Evolutionary conservation across 2,113 vertebrate genomes (phyloP), one percentile per base, ranked within the genome.

Genomic region (Esox niger): DNA sequence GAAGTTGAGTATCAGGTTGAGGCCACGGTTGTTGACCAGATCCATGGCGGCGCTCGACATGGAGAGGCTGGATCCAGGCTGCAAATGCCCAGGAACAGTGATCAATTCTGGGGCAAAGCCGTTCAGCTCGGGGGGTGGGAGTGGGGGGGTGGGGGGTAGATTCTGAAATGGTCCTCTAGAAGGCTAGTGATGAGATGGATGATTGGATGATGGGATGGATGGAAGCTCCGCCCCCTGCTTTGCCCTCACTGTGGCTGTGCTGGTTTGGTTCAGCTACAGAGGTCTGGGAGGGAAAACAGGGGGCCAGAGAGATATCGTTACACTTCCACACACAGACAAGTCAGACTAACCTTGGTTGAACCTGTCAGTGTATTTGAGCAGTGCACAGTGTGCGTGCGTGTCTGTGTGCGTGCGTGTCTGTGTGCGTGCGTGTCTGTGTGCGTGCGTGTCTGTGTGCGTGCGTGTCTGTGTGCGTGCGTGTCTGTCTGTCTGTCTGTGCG

Each of bases 1-100:
- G 66, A 93, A 93, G 76, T 93, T 92, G 69, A 94, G 91, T 43
- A 93, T 69, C 23, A 93, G 78, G 72, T 92, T 92, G 66, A 92
- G 84, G 38, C 92, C 91, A 68, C 90, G 87, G 75, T 89, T 87
- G 74, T 77, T 85, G 38, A 88, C 73, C 66, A 90, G 88, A 91
- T 92, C 87, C 91, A 90, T 93, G 20, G 61, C 46, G 54, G n/a
- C n/a, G 6, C n/a, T 75, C 3, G 6, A 52, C 35, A 26, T 49
- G 47, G 49, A 46, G 13, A 52, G 46, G 30, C 15, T 49, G 62
- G 43, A 52, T 26, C 49, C 17, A 54, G 20, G 67, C 20, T 15
- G 68, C 43, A 32, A 38, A 3, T 56, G 31, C 58, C 15, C 33
- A 21, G 60, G 15, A 7, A 56, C 8, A 56, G 54, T 4, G 25